Percentiles rank a stretch among this genome's conserved stretches.
Conservation (phyloP, 2,888 invertebrate species). For the Agonum fuliginosum region DNA sequence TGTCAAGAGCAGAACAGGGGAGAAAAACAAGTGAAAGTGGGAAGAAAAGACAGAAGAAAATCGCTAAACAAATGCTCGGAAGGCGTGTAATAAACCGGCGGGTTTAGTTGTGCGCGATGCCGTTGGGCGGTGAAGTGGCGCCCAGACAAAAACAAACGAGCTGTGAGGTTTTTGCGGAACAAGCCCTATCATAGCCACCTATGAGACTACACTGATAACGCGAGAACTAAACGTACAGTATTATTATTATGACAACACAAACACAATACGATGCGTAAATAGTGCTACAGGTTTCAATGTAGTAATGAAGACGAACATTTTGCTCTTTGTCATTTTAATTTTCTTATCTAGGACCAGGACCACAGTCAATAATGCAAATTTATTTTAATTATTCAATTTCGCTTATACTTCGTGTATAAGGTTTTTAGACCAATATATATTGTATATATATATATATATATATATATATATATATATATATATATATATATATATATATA, state of each 20-base stretch:
- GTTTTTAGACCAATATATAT: too few relatives aligned
- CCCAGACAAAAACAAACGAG: constrained; percentile 29
- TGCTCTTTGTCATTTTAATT: too few relatives aligned
- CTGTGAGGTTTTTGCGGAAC: constrained; percentile 24
- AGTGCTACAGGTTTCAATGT: too few relatives aligned
- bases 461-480: too few relatives aligned
- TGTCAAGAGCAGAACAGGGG: constrained; percentile 43
- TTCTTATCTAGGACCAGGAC: too few relatives aligned
- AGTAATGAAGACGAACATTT: too few relatives aligned
- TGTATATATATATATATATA: too few relatives aligned
- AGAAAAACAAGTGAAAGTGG: constrained; percentile 32
- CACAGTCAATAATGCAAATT: too few relatives aligned
- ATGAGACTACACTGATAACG: constrained; percentile 21
- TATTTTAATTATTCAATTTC: too few relatives aligned
- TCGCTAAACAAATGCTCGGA: constrained; percentile 52
- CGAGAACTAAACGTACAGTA: not conserved
- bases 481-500: too few relatives aligned
- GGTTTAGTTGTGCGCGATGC: constrained; percentile 7
- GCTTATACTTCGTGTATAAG: too few relatives aligned
- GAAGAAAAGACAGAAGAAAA: constrained; percentile 20
- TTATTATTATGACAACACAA: constrained; percentile 1
- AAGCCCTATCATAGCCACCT: not conserved
- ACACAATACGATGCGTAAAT: not conserved
- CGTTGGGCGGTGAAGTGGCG: constrained; percentile 24
- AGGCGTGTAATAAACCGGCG: constrained; percentile 45